phyloP scores from a whole-genome alignment of 2,797 vertebrate species.

The Phalanger gymnotis region DNA sequence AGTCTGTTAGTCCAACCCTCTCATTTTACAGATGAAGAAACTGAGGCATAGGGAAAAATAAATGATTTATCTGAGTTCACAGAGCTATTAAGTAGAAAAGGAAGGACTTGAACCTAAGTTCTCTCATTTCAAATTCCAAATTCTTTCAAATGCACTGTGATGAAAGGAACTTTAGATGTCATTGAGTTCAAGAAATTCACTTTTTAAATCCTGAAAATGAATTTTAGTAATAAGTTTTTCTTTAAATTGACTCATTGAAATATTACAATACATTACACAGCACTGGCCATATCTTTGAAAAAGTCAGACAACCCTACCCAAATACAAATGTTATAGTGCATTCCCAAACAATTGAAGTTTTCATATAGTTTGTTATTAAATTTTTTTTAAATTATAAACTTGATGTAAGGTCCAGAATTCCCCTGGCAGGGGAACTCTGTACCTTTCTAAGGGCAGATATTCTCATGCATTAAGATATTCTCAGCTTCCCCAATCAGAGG shows the following conservation, averaged over 20 bases:
- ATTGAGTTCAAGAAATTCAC: background rate
- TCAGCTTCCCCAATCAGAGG: no score
- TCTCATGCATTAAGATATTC: no score
- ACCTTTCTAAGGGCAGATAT: no score
- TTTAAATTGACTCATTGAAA: background rate
- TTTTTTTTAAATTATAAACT: background rate
- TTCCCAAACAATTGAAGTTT: background rate
- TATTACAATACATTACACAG: background rate
- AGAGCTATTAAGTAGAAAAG: background rate
- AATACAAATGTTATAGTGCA: background rate
- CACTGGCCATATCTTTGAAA: background rate
- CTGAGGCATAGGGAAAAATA: background rate
- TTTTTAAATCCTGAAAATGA: background rate
- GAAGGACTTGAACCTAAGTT: background rate
- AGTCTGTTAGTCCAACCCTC: background rate
- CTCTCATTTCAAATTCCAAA: background rate
- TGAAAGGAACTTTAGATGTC: background rate
- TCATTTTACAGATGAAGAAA: background rate
- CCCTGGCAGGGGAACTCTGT: no score
- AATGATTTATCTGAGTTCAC: background rate
- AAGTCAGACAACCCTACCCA: background rate
- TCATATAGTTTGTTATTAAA: background rate
- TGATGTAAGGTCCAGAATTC: background rate
- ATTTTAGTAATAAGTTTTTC: background rate
- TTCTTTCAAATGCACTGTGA: background rate